Base-by-base conservation (phyloP, 2,797 vertebrate species). In the Falco rusticolus region DNA sequence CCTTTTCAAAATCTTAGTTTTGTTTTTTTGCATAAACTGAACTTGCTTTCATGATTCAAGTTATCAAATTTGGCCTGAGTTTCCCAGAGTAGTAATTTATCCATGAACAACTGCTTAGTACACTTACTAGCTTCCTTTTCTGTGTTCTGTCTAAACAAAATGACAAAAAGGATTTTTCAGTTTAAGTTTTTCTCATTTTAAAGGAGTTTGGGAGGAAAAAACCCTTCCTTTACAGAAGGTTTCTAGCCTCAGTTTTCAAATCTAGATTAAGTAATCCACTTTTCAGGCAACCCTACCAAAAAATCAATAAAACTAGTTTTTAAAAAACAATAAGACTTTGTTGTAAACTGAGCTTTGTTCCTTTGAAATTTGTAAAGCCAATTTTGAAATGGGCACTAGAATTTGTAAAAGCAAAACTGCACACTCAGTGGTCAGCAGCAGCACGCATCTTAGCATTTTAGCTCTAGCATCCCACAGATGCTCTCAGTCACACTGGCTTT, bases 181-280 rank as follows among this genome's bases (percentile, higher is more conserved):
- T 57, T 33, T 20, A 81, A 78, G 8, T 21, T 90, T 60, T 79
- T 33, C 34, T 54, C 17, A 47, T 12, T 76, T 72, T 19, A 28
- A 22, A 60, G 59, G 8, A 18, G 20, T 16, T 57, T 19, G 1
- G 0, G 3, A 2, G 0, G 3, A 3, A 25, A 53, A 54, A 10
- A 11, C 12, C 59, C 11, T 63, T 41, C 41, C 34, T 56, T 81
- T 17, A 24, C 6, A 47, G 29, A 8, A 21, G 25, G 34, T 69
- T 87, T 84, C 26, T 50, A 89, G 60, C 2, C 5, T 17, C 22
- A 33, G 13, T 22, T 63, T 77, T 75, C 31, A 5, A 60, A 60
- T 47, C 12, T 61, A 78, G 34, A 53, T 26, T 5, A 85, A 59
- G 39, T 76, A 59, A 76, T 43, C 1, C 50, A 54, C 26, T 77